A percentile compares a stretch with the other conserved stretches of the same genome.
phyloP scores from a whole-genome alignment of 1,140 invertebrate genomes.

The Drosophila nikananu region DNA sequence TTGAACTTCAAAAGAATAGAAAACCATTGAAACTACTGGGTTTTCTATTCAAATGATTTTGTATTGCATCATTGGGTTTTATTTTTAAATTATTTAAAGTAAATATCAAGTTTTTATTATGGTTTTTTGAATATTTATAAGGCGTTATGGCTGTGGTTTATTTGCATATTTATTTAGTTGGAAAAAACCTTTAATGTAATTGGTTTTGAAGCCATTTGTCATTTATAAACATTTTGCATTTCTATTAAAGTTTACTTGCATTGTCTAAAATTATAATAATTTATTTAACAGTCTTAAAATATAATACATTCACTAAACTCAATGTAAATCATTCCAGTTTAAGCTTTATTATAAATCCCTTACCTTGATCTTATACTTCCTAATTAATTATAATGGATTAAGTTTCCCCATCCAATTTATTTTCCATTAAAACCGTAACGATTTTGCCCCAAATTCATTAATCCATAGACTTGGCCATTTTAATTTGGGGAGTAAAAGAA shows the following conservation, averaged over 20 bases:
- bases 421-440: slow-evolving; percentile 41
- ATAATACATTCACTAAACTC: slow-evolving; percentile 26
- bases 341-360: background rate
- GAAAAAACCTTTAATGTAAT: background rate
- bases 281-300: too few relatives aligned
- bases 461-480: slow-evolving; percentile 15
- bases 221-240: background rate
- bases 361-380: slow-evolving; percentile 17
- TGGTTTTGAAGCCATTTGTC: background rate
- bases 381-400: slow-evolving; percentile 18
- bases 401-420: slow-evolving; percentile 28
- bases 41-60: background rate
- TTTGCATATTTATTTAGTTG: background rate
- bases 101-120: background rate
- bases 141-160: background rate
- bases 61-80: background rate
- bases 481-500: background rate
- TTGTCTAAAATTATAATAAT: background rate
- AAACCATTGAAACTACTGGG: too few relatives aligned
- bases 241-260: background rate
- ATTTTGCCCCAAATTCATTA: slow-evolving; percentile 33
- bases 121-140: slow-evolving; percentile 1
- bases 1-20: background rate
- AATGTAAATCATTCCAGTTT: slow-evolving; percentile 10
- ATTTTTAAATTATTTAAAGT: background rate